phyloP scores from a whole-genome alignment of 2,797 vertebrate species.

The Glyptemys insculpta region DNA sequence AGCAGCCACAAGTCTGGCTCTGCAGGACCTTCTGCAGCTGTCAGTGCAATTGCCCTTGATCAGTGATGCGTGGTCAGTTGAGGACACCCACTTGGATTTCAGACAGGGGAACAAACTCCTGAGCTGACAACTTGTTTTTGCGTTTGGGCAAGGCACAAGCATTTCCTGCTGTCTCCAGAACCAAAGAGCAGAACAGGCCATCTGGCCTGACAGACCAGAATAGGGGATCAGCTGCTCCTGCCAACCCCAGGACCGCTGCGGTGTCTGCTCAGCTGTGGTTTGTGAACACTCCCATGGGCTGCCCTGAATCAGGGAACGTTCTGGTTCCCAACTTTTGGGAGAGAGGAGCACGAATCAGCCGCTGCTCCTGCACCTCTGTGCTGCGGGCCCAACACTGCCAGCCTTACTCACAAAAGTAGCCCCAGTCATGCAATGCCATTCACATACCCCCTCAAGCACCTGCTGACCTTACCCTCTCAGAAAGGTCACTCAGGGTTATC shows the following conservation, averaged over 20 bases:
- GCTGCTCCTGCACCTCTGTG: neutral
- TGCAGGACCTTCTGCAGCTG: neutral
- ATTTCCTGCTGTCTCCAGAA: neutral
- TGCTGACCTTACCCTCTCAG: neutral
- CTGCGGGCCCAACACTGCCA: neutral
- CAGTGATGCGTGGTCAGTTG: neutral
- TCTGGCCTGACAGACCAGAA: conserved; percentile 7
- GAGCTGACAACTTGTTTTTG: conserved; percentile 6
- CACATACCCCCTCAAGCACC: neutral
- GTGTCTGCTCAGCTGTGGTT: neutral
- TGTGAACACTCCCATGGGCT: neutral
- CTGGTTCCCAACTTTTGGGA: neutral
- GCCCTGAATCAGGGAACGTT: neutral
- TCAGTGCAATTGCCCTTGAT: conserved; percentile 1
- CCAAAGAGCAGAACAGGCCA: conserved; percentile 20
- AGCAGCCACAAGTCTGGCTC: neutral
- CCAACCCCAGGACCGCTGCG: neutral
- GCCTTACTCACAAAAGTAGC: neutral
- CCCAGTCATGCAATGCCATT: neutral
- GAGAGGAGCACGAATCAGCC: neutral
- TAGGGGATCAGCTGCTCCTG: neutral
- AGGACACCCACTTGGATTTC: conserved; percentile 2
- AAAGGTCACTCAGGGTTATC: neutral
- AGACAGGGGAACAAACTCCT: conserved; percentile 3
- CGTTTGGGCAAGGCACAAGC: neutral